A percentile compares a stretch with the other conserved stretches of the same genome.
Conservation (phyloP, 2,113 vertebrate genomes). For the Heloderma charlesbogerti region DNA sequence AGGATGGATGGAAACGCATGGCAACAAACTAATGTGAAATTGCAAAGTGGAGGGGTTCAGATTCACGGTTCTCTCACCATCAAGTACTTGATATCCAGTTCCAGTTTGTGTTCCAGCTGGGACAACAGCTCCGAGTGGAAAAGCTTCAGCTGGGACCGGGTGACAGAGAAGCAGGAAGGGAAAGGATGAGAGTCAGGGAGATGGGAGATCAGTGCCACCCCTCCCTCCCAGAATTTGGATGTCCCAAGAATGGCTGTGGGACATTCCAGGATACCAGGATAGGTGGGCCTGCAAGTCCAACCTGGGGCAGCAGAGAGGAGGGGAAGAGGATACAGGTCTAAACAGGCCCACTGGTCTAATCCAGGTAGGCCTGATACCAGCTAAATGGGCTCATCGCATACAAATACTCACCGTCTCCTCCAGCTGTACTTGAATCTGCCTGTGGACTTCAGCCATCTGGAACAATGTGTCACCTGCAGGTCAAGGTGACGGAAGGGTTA, state of each 20-base stretch:
- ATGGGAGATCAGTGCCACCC: background rate
- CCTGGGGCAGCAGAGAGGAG: background rate
- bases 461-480: slow-evolving; percentile 84
- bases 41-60: background rate
- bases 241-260: background rate
- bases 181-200: background rate
- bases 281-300: background rate
- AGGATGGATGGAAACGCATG: slow-evolving; percentile 7
- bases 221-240: background rate
- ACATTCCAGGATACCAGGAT: background rate
- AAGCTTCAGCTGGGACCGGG: slow-evolving; percentile 79
- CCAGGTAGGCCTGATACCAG: background rate
- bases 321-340: background rate
- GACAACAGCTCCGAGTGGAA: slow-evolving; percentile 87
- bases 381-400: no score
- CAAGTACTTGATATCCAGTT: slow-evolving; percentile 87
- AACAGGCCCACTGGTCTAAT: background rate
- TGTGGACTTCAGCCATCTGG: slow-evolving; percentile 89
- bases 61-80: slow-evolving; percentile 68
- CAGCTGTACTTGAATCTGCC: slow-evolving; percentile 88
- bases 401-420: slow-evolving; percentile 83
- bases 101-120: slow-evolving; percentile 87
- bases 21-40: background rate
- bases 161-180: background rate
- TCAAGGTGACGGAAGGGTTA: slow-evolving; percentile 7